Evolutionary conservation across 2,113 vertebrate genomes (phyloP), one percentile per base, ranked within the genome.

Genomic region (Hippolais icterina): DNA sequence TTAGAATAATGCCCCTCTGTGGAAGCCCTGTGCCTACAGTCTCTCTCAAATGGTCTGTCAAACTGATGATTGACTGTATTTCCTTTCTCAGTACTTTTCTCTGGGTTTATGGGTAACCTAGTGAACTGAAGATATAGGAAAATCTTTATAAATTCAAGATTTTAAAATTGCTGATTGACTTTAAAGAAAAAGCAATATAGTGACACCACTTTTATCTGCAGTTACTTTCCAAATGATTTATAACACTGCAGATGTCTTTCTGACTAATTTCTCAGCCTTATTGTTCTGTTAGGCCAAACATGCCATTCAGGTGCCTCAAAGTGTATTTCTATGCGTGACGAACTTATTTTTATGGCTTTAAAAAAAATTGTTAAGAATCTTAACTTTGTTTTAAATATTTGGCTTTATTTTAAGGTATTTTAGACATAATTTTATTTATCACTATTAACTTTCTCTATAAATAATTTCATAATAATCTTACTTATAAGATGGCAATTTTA

Each of bases 31-130:
- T 14, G 24, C 19, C 13, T 8, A 25, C 2, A 60, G 15, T 10
- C 22, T 46, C 60, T 57, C 44, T 70, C 23, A 41, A 61, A 35
- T 3, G 0, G 1, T n/a, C n/a, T n/a, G 14, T 46, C 21, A 54
- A 23, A 68, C 0, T 1, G 5, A 33, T 15, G 20, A 37, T 1
- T 18, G 27, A 63, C 18, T 18, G 0, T 4, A 31, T 25, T 74
- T 83, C 29, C 19, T 76, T 60, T 64, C 76, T 69, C 11, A 35
- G 19, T 64, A 24, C 7, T 56, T 69, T 79, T 47, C 17, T 64
- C 28, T 31, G 12, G 6, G 10, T 49, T 89, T 70, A 42, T 27
- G 8, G 9, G 29, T 63, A 77, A 83, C 31, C 25, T 42, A 37
- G 12, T 63, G 29, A 89, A 57, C 66, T 59, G 14, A 61, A 69